These are phyloP conservation scores for Clarias gariepinus DNA, from an alignment of 2,113 vertebrate genomes.

Conservation along the genomic window DNA sequence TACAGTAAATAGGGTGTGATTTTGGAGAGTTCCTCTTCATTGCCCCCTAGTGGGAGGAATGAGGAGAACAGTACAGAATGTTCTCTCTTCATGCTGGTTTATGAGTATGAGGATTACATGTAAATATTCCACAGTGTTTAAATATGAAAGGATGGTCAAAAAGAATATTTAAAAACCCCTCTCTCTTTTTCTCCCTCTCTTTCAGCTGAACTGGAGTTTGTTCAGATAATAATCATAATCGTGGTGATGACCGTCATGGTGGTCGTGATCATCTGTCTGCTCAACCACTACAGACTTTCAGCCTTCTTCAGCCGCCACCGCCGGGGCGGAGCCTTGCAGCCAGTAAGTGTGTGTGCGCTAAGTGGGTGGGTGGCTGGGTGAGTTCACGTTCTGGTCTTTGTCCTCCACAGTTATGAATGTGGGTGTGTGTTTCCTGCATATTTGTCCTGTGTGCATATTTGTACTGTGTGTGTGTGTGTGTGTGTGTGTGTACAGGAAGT, in stretches of 20 bases:
- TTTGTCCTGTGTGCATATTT: slow-evolving; percentile 38
- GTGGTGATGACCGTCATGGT: slow-evolving; percentile 98
- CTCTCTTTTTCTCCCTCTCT: slow-evolving; percentile 40
- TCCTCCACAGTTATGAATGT: slow-evolving; percentile 26
- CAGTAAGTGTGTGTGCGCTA: slow-evolving; percentile 72
- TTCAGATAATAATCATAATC: slow-evolving; percentile 95
- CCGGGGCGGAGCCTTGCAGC: slow-evolving; percentile 83
- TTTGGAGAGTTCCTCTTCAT: not conserved
- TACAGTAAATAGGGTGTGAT: not conserved
- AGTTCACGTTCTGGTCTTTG: slow-evolving; percentile 35
- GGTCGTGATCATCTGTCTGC: slow-evolving; percentile 93
- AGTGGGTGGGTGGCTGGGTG: slow-evolving; percentile 29
- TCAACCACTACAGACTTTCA: slow-evolving; percentile 96
- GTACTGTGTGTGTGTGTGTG: slow-evolving; percentile 34
- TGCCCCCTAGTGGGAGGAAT: slow-evolving; percentile 31
- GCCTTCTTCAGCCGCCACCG: slow-evolving; percentile 89
- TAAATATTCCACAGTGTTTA: not conserved
- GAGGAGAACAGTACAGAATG: not conserved
- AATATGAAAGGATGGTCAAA: not conserved
- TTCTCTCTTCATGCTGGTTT: not conserved
- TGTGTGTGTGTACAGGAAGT: slow-evolving; percentile 3
- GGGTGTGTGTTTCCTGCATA: slow-evolving; percentile 33
- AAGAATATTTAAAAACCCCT: not conserved
- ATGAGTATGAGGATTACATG: not conserved
- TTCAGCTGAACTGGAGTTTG: slow-evolving; percentile 96